Conservation (phyloP, 2,113 vertebrate species). For the rat (Rattus norvegicus) region GRCr8 NC_086023.1:80359001-80359500, state of each 20-base stretch:
- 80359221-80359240: slow-evolving; percentile 58
- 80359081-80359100: too few relatives aligned
- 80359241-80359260: slow-evolving; percentile 27
- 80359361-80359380: background rate
- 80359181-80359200: too few relatives aligned
- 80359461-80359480: background rate
- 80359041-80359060: too few relatives aligned
- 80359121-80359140: too few relatives aligned
- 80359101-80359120: too few relatives aligned
- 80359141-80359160: too few relatives aligned
- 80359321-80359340: background rate
- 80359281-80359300: background rate
- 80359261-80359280: slow-evolving; percentile 24
- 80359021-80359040: too few relatives aligned
- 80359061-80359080: too few relatives aligned
- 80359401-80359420: slow-evolving; percentile 1
- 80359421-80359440: too few relatives aligned
- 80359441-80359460: background rate
- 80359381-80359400: slow-evolving; percentile 26
- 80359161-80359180: too few relatives aligned
- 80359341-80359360: background rate
- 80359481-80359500: background rate
- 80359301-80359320: background rate
- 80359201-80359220: background rate
- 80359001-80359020: too few relatives aligned